Evolutionary conservation across 2,888 invertebrate species (phyloP), one percentile per base, ranked within the genome.

Genomic region (Chorisops tibialis): DNA sequence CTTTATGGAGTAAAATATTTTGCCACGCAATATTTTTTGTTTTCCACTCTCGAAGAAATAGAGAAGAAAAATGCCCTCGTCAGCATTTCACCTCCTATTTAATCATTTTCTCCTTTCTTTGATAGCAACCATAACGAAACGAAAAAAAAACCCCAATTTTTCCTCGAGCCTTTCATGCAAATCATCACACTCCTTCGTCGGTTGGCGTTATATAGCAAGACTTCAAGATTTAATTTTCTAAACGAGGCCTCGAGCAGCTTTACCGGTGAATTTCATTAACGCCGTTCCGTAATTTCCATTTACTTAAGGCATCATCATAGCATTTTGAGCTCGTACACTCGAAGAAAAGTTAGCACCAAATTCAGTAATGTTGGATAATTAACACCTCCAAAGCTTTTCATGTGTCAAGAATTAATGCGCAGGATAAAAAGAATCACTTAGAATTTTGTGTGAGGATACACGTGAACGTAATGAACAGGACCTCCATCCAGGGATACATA

Each of bases 131-230:
- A 45, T 45, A 56, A 30, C 45, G 45, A 56, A 45, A 30, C 45
- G 24, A 18, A 52, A 56, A 56, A 43, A 56, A 54, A 22, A n/a
- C 22, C 35, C 30, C 43, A 21, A 11, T 35, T 30, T 45, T 30
- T 45, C 56, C 56, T 43, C 43, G 30, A 56, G 56, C 56, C 14
- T 56, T 56, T 56, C 43, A 56, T 56, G 56, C 45, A 56, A 56
- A 56, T 56, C 56, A 56, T 45, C 56, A 56, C 56, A n/a, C n/a
- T n/a, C n/a, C n/a, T n/a, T 56, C 56, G 30, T 56, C n/a, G 56
- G 43, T 56, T 21, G 30, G 35, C 45, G 30, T 30, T 56, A 56
- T 35, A n/a, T n/a, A n/a, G n/a, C n/a, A n/a, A 56, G 45, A 43
- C 56, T 45, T 43, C 43, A 56, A 56, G 56, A 56, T 56, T 56